Base-by-base conservation (phyloP, 2,113 vertebrate genomes). In the Ranitomeya variabilis region DNA sequence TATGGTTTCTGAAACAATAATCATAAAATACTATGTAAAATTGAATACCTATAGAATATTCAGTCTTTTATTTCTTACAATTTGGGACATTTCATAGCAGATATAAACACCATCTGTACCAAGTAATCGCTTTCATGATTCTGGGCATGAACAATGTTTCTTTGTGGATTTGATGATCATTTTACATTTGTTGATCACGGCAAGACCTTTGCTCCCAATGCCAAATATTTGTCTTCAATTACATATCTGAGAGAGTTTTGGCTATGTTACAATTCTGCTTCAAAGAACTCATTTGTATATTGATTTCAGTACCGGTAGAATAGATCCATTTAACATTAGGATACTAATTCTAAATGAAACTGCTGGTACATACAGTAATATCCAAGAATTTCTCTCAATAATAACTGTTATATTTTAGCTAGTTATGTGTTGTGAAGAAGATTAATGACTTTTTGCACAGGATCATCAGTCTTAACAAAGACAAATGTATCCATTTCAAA, bases 171-270 rank as follows among this genome's bases (percentile, higher is more conserved):
- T 79, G 62, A 15, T 67, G 59, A 87, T 80, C 13, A 13, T 67
- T 87, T 87, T 79, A 51, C 45, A 80, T 80, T 80, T 87, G 74
- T 66, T 87, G 60, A 80, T 79, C 16, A 79, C 80, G 76, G 62
- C 85, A 87, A 23, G 23, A 79, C 60, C 13, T 86, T 62, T 87
- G 60, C 31, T 79, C 37, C 4, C 26, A 13, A 62, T 87, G 85
- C 85, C 85, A 87, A 87, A 31, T 23, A 87, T 67, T 78, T 67
- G 74, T 80, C 59, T 67, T 66, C 76, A 52, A 52, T 87, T 80
- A 79, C 55, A 87, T 60, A 79, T 79, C 74, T 87, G 60, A 79
- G 67, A 67, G 76, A 67, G 21, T 87, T 23, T 86, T 86, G 85
- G 85, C 85, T 64, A 21, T 52, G 71, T 78, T 86, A 60, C 18